These are phyloP conservation scores for Nomada fabriciana DNA, from an alignment of 2,888 invertebrate genomes.

Conservation along the genomic window DNA sequence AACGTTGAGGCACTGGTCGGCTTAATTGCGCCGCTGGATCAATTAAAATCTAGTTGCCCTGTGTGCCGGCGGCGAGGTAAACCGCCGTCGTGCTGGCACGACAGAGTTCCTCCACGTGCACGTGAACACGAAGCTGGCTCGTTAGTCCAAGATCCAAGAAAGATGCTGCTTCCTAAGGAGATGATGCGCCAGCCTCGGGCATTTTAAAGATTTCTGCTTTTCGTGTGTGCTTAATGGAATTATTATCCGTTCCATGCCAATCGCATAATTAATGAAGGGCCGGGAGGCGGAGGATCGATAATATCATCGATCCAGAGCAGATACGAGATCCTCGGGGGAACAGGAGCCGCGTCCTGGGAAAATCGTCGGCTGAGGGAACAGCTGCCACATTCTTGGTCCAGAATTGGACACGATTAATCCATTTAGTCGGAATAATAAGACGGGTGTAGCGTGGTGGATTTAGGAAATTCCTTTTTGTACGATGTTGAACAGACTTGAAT, in stretches of 20 bases:
- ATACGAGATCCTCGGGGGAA: constrained; percentile 28
- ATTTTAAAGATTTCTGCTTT: constrained; percentile 45
- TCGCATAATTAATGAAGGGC: constrained; percentile 55
- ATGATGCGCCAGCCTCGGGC: constrained; percentile 19
- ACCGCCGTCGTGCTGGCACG: constrained; percentile 20
- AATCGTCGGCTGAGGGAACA: constrained; percentile 25
- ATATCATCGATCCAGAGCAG: constrained; percentile 46
- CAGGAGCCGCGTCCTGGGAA: constrained; percentile 25
- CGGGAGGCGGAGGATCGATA: constrained; percentile 38
- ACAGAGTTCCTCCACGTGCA: not conserved
- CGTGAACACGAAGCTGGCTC: constrained; percentile 26
- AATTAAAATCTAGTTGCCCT: constrained; percentile 68
- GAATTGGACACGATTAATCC: not conserved
- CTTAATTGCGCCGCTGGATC: constrained; percentile 61
- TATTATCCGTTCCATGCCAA: constrained; percentile 54
- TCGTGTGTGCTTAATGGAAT: constrained; percentile 54
- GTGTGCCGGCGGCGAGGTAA: constrained; percentile 21
- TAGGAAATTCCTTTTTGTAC: too few species aligned
- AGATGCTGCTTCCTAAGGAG: constrained; percentile 14
- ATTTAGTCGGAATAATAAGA: not conserved
- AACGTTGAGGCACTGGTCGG: constrained; percentile 43
- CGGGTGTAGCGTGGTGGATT: not conserved
- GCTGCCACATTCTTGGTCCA: not conserved
- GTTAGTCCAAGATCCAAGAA: constrained; percentile 38
- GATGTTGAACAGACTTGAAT: too few species aligned